Evolutionary conservation across 2,113 vertebrate species (phyloP).

Genomic region (Tragelaphus scriptus): DNA sequence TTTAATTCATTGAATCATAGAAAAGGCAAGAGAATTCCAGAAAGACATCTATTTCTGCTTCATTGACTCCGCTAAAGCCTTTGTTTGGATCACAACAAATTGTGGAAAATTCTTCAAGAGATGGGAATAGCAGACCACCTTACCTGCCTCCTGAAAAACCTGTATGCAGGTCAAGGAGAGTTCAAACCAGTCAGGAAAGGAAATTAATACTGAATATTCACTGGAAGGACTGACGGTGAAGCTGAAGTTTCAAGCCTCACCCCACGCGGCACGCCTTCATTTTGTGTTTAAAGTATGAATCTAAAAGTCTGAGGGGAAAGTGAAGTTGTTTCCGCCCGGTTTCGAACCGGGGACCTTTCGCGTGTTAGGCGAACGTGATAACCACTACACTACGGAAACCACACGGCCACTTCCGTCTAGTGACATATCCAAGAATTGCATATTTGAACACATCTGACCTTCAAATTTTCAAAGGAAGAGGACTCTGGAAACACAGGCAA

Average conservation of each 20-base stretch:
- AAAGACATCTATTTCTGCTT: neutral
- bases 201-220: neutral
- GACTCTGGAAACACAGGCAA: neutral
- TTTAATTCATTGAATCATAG: neutral
- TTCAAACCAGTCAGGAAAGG: neutral
- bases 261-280: neutral
- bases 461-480: neutral
- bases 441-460: neutral
- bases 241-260: neutral
- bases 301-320: accelerated
- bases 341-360: neutral
- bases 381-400: neutral
- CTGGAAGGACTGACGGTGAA: neutral
- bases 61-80: neutral
- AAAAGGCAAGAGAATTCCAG: neutral
- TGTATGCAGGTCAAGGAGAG: neutral
- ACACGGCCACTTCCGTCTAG: accelerated
- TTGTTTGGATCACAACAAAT: neutral
- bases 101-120: neutral
- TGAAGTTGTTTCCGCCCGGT: neutral
- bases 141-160: neutral
- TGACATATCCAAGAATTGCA: neutral
- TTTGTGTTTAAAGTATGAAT: neutral
- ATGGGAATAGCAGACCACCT: neutral
- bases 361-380: neutral